phyloP scores from a whole-genome alignment of 2,113 vertebrate genomes.

The Meleagris gallopavo region DNA sequence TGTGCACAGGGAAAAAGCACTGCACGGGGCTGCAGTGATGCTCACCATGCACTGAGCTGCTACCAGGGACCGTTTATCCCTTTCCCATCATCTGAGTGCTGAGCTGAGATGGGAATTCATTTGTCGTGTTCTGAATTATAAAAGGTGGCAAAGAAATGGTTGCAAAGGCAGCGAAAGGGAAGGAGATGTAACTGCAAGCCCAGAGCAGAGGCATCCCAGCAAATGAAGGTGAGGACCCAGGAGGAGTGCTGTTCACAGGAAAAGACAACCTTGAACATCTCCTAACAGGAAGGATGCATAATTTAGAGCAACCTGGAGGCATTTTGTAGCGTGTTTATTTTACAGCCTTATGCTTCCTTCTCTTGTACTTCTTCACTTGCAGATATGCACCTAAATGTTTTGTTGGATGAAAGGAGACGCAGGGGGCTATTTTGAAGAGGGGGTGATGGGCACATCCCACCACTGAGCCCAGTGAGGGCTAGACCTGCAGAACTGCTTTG shows the following conservation, averaged over 20 bases:
- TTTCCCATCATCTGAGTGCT: background rate
- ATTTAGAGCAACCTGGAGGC: constrained; percentile 8
- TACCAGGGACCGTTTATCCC: background rate
- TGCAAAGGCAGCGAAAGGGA: background rate
- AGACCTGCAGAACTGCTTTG: background rate
- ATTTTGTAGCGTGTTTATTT: constrained; percentile 31
- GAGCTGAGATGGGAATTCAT: background rate
- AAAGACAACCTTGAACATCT: constrained; percentile 15
- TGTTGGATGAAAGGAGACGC: background rate
- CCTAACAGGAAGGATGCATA: background rate
- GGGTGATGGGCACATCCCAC: background rate
- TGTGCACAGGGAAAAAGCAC: background rate
- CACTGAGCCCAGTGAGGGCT: background rate
- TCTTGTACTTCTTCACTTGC: background rate
- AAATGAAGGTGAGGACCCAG: background rate
- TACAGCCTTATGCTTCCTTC: background rate
- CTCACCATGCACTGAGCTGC: background rate
- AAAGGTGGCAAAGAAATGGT: background rate
- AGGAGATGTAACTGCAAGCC: background rate
- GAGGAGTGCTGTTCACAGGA: background rate
- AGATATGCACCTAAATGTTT: background rate
- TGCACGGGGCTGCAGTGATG: rapidly evolving
- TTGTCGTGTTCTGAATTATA: background rate
- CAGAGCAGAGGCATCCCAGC: background rate
- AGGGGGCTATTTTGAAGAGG: background rate